These are phyloP conservation scores for Eristalis tenax DNA, from an alignment of 2,888 invertebrate genomes.

Conservation along the genomic window DNA sequence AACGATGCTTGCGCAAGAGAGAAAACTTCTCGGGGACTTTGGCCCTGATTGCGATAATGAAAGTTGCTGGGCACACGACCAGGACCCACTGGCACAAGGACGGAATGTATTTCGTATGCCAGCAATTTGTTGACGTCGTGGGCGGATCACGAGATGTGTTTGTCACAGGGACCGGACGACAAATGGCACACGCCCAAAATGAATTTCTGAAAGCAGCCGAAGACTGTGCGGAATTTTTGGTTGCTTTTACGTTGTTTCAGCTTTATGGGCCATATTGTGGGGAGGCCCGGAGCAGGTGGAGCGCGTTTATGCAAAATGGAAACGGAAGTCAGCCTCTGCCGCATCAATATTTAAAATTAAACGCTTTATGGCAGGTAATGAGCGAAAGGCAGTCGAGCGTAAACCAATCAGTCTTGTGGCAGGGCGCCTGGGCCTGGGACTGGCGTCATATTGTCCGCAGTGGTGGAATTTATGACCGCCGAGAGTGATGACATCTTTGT, in stretches of 20 bases:
- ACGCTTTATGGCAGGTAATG: constrained; percentile 31
- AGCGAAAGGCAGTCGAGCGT: not conserved
- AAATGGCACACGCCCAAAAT: constrained; percentile 38
- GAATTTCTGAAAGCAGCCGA: constrained; percentile 3
- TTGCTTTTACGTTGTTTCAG: not conserved
- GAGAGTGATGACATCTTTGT: not conserved
- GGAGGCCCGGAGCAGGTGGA: not conserved
- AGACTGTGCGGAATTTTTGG: not conserved
- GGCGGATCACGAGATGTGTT: not conserved
- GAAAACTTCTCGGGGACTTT: constrained; percentile 28
- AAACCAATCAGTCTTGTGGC: constrained; percentile 22
- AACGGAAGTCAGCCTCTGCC: not conserved
- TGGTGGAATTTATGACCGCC: not conserved
- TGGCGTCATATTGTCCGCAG: not conserved
- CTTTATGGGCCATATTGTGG: not conserved
- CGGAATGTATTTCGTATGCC: constrained; percentile 1
- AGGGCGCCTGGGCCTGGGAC: not conserved
- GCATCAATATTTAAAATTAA: constrained; percentile 31
- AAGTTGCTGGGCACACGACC: constrained; percentile 20
- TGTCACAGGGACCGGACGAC: not conserved
- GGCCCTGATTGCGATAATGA: constrained; percentile 10
- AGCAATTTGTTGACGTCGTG: constrained; percentile 20
- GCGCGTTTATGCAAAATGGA: not conserved
- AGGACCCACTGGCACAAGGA: not conserved
- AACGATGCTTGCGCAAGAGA: constrained; percentile 15